Base-by-base conservation (phyloP, 2,888 invertebrate genomes). In the Chaitophorus viminalis region DNA sequence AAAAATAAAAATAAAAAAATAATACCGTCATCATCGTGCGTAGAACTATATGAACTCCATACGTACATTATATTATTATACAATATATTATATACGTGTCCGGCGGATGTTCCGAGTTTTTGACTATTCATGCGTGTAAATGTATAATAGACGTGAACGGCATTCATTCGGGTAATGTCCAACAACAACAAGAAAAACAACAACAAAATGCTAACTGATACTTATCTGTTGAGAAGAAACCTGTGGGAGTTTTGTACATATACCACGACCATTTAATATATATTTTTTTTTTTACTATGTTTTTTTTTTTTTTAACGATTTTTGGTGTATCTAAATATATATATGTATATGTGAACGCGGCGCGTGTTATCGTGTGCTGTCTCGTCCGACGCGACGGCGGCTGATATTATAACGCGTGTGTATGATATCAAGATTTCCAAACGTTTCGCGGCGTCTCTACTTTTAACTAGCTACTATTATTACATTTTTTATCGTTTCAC, bases 81-180 rank as follows among this genome's bases (percentile, higher is more conserved):
- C 39, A 9, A 8, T 39, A 39, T 11, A 18, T 54, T 4, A 0
- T 9, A 6, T 78, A 85, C 85, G 85, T 86, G 79, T 75, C 87
- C 81, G 81, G 81, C 79, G 87, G 87, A 86, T 79, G 86, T 86
- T 74, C 72, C 78, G 81, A 87, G 87, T 87, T 87, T 65, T 79
- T 60, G 78, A 79, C 78, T 79, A 75, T 81, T 87, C 87, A 81
- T 75, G 79, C 81, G 81, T 75, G 87, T 87, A 81, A 87, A 87
- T 75, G 87, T 60, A 81, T 81, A 81, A 87, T 75, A 46, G 81
- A 86, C 86, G 72, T 79, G 86, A 81, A 87, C 81, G 74, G 87
- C 74, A 81, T 87, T 87, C 74, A 17, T 81, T 74, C 74, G 60
- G 78, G 70, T 72, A 54, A 86, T 25, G 72, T 72, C 60, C 74